Evolutionary conservation across 2,113 vertebrate genomes (phyloP).

Genomic region (Rhinoptilus africanus): DNA sequence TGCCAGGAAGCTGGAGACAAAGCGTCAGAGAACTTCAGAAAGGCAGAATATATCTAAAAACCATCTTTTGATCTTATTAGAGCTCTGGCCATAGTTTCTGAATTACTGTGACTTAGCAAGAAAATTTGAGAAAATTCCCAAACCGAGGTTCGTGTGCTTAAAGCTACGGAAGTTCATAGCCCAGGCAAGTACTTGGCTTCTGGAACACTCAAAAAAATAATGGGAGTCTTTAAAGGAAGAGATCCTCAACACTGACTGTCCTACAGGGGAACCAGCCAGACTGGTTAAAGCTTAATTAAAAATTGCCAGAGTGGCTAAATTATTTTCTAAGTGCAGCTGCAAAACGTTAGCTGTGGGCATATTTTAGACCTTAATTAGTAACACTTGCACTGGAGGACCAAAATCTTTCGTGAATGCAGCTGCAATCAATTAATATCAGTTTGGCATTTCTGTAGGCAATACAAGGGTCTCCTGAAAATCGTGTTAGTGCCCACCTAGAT

Average conservation of each 20-base stretch:
- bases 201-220: background rate
- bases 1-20: background rate
- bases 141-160: background rate
- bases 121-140: background rate
- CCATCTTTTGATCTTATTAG: background rate
- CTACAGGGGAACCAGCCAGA: background rate
- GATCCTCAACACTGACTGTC: background rate
- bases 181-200: background rate
- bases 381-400: constrained; percentile 48
- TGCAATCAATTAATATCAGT: constrained; percentile 36
- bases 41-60: background rate
- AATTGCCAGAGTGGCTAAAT: constrained; percentile 47
- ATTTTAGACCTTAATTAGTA: constrained; percentile 59
- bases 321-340: constrained; percentile 46
- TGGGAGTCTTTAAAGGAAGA: background rate
- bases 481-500: background rate
- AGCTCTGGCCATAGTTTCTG: background rate
- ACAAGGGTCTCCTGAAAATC: background rate
- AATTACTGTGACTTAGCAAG: background rate
- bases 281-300: constrained; percentile 48
- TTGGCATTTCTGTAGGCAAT: background rate
- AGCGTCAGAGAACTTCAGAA: background rate
- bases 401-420: constrained; percentile 29
- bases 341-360: constrained; percentile 26
- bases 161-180: background rate